Conservation (phyloP, 1,140 invertebrate species). For the Tetranychus urticae region DNA sequence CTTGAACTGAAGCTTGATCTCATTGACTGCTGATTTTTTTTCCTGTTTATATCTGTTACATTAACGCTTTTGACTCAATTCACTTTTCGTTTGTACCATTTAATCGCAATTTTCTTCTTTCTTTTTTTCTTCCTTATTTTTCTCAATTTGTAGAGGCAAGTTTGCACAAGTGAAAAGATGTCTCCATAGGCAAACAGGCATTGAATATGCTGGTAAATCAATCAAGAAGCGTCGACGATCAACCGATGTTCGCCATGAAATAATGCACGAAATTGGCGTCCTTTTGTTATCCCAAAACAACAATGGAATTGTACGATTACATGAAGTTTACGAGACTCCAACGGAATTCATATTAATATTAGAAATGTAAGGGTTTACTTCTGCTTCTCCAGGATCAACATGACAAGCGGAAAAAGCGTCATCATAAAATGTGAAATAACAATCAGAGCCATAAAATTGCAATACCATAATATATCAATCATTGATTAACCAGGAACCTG, state of each 20-base stretch:
- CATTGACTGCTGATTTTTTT: too few species aligned
- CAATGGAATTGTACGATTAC: slow-evolving; percentile 53
- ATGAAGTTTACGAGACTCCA: slow-evolving; percentile 60
- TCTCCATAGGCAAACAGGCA: slow-evolving; percentile 50
- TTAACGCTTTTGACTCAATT: too few species aligned
- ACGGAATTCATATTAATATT: slow-evolving; percentile 62
- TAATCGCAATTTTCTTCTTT: not conserved
- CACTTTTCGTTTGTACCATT: too few species aligned
- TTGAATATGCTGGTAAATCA: slow-evolving; percentile 81
- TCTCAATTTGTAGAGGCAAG: slow-evolving; percentile 51
- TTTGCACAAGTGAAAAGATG: slow-evolving; percentile 78
- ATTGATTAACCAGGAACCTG: too few species aligned
- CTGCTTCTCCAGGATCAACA: too few species aligned
- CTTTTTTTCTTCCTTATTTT: not conserved
- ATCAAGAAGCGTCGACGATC: slow-evolving; percentile 60
- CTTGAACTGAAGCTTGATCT: too few species aligned
- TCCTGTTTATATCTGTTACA: too few species aligned
- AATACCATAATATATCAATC: too few species aligned
- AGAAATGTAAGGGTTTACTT: slow-evolving; percentile 43
- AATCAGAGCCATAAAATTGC: too few species aligned
- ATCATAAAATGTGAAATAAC: too few species aligned
- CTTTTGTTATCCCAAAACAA: slow-evolving; percentile 51
- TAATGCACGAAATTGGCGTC: slow-evolving; percentile 65
- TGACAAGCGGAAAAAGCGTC: too few species aligned
- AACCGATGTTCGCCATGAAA: slow-evolving; percentile 52